Percentiles rank a stretch among this genome's conserved stretches.
These are phyloP conservation scores for Callipepla californica DNA, from an alignment of 2,113 vertebrate genomes.

Conservation along the genomic window DNA sequence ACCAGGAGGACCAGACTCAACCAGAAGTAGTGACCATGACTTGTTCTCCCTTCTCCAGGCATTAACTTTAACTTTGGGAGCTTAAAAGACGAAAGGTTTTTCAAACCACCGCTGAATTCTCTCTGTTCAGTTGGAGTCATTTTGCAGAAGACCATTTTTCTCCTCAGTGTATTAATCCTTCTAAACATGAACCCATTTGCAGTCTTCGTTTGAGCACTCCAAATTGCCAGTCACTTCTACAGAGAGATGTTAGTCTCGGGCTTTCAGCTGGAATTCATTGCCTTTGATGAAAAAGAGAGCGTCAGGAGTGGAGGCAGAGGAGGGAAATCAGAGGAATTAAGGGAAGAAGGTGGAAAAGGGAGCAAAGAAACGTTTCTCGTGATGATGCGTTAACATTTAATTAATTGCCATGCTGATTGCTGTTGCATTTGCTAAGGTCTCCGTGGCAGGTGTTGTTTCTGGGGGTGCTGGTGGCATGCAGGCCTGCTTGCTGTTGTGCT, in stretches of 20 bases:
- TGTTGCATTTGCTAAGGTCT: not conserved
- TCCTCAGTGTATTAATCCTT: not conserved
- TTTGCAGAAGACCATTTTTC: not conserved
- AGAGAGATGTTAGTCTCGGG: not conserved
- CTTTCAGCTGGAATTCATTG: not conserved
- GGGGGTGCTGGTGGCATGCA: not conserved
- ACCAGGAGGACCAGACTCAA: not conserved
- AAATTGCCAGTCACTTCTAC: not conserved
- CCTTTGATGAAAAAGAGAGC: not conserved
- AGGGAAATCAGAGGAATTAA: not conserved
- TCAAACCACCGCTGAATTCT: not conserved
- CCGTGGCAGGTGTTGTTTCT: not conserved
- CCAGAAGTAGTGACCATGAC: not conserved
- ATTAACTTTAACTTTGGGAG: not conserved
- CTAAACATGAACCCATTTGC: not conserved
- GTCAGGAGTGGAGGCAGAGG: slow-evolving; percentile 42
- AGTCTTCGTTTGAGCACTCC: not conserved
- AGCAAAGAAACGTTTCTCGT: not conserved
- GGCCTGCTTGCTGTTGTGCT: not conserved
- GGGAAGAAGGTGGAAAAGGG: slow-evolving; percentile 27
- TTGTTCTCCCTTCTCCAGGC: not conserved
- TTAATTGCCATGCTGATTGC: not conserved
- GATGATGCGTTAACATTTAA: slow-evolving; percentile 1
- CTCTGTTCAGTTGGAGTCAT: rapidly evolving
- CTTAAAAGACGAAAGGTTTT: not conserved